These are phyloP conservation scores for Galago senegalensis DNA, from an alignment of 2,797 vertebrate species.

Conservation along the genomic window DNA sequence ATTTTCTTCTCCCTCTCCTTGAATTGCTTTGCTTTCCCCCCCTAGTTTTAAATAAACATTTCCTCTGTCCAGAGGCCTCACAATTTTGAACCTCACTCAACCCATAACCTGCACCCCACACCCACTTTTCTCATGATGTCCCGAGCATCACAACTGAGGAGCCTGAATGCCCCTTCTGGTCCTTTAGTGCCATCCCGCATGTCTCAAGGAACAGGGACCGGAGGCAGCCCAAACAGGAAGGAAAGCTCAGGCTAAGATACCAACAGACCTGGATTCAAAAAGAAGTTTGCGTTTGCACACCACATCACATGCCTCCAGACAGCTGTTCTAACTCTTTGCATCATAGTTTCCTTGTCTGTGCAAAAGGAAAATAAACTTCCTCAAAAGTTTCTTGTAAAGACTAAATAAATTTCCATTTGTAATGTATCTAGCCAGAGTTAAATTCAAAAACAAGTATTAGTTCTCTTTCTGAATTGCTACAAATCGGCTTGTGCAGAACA, in stretches of 20 bases:
- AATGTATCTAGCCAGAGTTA: background rate
- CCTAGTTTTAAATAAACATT: background rate
- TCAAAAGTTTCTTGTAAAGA: background rate
- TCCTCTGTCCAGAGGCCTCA: background rate
- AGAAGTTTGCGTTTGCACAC: background rate
- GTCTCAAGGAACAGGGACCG: background rate
- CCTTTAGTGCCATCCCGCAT: background rate
- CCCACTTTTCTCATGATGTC: background rate
- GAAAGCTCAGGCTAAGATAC: background rate
- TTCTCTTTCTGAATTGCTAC: background rate
- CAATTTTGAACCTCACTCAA: background rate
- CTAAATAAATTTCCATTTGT: background rate
- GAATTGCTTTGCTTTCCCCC: background rate
- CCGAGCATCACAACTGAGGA: background rate
- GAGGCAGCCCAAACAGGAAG: background rate
- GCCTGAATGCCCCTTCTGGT: background rate
- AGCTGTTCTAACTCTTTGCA: background rate
- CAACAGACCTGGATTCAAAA: background rate
- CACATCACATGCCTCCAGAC: rapidly evolving
- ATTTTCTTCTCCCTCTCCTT: background rate
- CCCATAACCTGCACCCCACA: background rate
- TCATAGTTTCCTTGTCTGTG: background rate
- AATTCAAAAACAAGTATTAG: background rate
- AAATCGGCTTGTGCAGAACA: background rate
- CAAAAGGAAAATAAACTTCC: background rate